Percentiles rank a stretch among this genome's conserved stretches.
These are phyloP conservation scores for Isurus oxyrinchus DNA, from an alignment of 2,113 vertebrate species.

Conservation along the genomic window DNA sequence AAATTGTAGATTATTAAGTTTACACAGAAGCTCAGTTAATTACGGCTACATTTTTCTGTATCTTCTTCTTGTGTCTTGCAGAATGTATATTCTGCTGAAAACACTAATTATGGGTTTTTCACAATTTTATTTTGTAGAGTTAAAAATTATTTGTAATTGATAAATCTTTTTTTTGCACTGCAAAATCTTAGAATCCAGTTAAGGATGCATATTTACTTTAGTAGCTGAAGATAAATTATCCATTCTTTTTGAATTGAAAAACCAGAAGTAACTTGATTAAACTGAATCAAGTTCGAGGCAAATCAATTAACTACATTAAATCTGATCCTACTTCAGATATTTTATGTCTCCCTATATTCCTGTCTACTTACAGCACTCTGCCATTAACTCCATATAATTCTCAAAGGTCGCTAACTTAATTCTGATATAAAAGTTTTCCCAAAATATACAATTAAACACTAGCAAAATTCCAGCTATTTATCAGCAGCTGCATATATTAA, in stretches of 20 bases:
- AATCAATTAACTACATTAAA: neutral
- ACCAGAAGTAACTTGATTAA: neutral
- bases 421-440: neutral
- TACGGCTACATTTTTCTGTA: neutral
- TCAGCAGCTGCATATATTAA: neutral
- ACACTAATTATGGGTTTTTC: neutral
- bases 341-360: neutral
- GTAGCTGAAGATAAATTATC: neutral
- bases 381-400: neutral
- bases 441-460: neutral
- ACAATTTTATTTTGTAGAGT: neutral
- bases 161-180: neutral
- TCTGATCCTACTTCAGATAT: neutral
- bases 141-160: neutral
- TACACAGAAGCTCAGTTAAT: neutral
- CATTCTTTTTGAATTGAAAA: neutral
- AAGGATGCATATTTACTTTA: neutral
- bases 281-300: neutral
- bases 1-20: neutral
- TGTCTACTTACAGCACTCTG: neutral
- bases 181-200: neutral
- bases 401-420: neutral
- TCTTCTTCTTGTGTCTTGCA: neutral
- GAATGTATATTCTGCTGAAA: neutral
- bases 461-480: neutral